Base-by-base conservation (phyloP, 1,140 invertebrate species). In the Monomorium pharaonis region DNA sequence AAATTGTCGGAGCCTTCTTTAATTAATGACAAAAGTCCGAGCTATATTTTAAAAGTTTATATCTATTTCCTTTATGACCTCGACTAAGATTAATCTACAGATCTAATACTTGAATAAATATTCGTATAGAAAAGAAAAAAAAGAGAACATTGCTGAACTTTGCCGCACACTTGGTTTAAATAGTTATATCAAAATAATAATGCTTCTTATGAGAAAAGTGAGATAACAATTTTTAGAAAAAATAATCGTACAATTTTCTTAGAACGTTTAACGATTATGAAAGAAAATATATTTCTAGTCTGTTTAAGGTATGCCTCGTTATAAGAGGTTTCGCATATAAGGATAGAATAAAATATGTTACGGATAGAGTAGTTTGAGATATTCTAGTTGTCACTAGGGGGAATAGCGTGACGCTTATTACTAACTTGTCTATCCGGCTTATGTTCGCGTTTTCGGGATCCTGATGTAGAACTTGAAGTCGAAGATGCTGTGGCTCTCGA, bases 391-490 rank as follows among this genome's bases (percentile, higher is more conserved):
- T 92, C 89, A 89, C 86, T 93, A 90, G 86, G 51, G 14, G 90
- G 72, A 72, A 88, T 88, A 60, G 86, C 67, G 83, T 92, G 92
- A 86, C 94, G 93, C 77, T 94, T 95, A 72, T 91, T 91, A 60
- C 63, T 92, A 63, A 84, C 84, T 81, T 94, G 90, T 63, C 60
- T 67, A 60, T 88, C 92, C 4, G 92, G 93, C 75, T 91, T 93
- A 81, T 91, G 94, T 74, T 94, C 93, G n/a, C 94, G 93, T 90
- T 95, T 95, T 63, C 93, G 89, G 37, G 72, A 86, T 51, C 83
- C 75, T 27, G 87, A 21, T 51, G 78, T 58, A 27, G 85, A 60
- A 33, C n/a, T n/a, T 27, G 44, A 69, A 14, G 80, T 60, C 30
- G 58, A 12, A 42, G 21, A 56, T 21, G 56, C 37, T 65, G 75